Base-by-base conservation (phyloP, 2,797 vertebrate species). In the Oreonectes daqikongensis region DNA sequence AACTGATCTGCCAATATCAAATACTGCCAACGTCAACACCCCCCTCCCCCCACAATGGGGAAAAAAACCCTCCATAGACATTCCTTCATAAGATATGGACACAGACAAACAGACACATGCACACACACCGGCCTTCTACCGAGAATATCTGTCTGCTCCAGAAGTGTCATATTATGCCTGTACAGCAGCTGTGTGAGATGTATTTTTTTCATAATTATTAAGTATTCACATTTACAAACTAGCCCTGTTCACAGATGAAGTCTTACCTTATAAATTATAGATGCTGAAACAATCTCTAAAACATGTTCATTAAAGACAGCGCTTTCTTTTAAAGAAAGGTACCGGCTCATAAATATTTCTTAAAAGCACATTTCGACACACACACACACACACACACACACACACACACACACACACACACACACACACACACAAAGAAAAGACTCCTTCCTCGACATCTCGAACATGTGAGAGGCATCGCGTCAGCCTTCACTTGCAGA, bases 281-380 rank as follows among this genome's bases (percentile, higher is more conserved):
- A 94, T 92, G 88, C 77, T 75, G 85, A 87, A 90, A 92, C 90
- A 89, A 89, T 89, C 88, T 92, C 90, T 90, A 89, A 92, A 84
- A 91, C 89, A 90, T 91, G 90, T 93, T 93, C 89, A 93, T 92
- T 92, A 92, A 91, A 92, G 90, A 88, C 89, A 89, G 89, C 80
- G 70, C 87, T 89, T 86, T 87, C 72, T 87, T 82, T 73, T 77
- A 80, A 84, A 88, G 52, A 68, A 78, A 69, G 57, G 77, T 64
- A 80, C 80, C 81, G 66, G 85, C 90, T 92, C 89, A 93, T 93
- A 86, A 92, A 93, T 92, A 92, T 93, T 93, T 93, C 87, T 90
- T 91, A 89, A 87, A 90, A 90, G 87, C 88, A 91, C 91, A 92
- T 90, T 86, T 88, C 82, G 68, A 86, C 53, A 85, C 84, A 88